A percentile compares a stretch with the other conserved stretches of the same genome.
Conservation (phyloP, 2,888 invertebrate species). For the Sturmia bella region DNA sequence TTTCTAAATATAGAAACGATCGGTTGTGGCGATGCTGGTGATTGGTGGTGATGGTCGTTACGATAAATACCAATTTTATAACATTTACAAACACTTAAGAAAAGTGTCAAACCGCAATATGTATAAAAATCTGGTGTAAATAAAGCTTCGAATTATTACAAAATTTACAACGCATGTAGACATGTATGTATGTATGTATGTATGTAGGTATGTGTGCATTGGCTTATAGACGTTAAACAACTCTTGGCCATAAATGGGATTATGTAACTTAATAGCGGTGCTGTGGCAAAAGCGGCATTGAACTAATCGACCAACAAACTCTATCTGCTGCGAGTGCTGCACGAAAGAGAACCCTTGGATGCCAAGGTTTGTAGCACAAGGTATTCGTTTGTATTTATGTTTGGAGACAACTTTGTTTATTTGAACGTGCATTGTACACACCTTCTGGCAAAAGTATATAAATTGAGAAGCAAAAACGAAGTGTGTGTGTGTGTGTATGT, state of each 20-base stretch:
- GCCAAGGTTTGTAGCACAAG: conserved; percentile 48
- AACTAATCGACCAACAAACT: conserved; percentile 50
- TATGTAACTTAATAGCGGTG: conserved; percentile 74
- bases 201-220: not conserved
- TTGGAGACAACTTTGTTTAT: conserved; percentile 36
- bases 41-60: too few relatives aligned
- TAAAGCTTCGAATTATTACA: conserved; percentile 58
- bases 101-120: conserved; percentile 65
- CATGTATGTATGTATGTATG: too few relatives aligned
- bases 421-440: conserved; percentile 33
- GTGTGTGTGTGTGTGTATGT: not conserved
- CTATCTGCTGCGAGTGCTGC: conserved; percentile 29
- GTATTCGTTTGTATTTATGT: not conserved
- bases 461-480: too few relatives aligned
- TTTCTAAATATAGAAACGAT: conserved; percentile 58
- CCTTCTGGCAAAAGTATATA: conserved; percentile 55
- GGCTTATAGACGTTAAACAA: not conserved
- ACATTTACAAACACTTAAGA: conserved; percentile 60
- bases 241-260: conserved; percentile 57
- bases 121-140: conserved; percentile 37
- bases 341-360: conserved; percentile 53
- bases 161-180: conserved; percentile 22
- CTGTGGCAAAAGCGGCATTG: conserved; percentile 62
- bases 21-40: conserved; percentile 9
- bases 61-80: conserved; percentile 53